These are phyloP conservation scores for Drosophila merina DNA, from an alignment of 2,888 invertebrate species.

Conservation along the genomic window DNA sequence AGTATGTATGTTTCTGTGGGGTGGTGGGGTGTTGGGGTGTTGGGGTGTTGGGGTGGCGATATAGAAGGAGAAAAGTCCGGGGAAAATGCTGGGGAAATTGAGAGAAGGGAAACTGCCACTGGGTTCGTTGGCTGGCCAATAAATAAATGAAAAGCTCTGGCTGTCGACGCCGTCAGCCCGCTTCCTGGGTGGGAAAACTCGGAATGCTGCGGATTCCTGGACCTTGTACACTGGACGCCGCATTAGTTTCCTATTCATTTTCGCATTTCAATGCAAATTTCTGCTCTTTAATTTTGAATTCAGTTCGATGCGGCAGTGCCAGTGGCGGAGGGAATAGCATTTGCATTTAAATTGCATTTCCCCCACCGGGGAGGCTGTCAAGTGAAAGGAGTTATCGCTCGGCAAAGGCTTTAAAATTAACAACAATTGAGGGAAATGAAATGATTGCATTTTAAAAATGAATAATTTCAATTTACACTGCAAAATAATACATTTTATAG, in stretches of 20 bases:
- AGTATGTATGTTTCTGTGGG: background rate
- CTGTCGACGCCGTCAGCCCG: conserved; percentile 43
- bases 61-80: background rate
- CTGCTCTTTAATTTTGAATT: conserved; percentile 68
- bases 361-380: background rate
- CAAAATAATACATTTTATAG: background rate
- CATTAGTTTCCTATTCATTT: conserved; percentile 68
- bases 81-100: background rate
- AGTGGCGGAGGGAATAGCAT: conserved; percentile 41
- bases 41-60: background rate
- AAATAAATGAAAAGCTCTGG: conserved; percentile 69
- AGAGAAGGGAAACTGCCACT: background rate
- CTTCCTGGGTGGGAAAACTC: conserved; percentile 50
- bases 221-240: conserved; percentile 45
- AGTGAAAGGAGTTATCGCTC: background rate
- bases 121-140: conserved; percentile 50
- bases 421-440: conserved; percentile 32
- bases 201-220: conserved; percentile 24
- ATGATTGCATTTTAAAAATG: background rate
- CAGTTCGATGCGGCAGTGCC: conserved; percentile 52
- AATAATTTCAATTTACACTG: background rate
- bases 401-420: conserved; percentile 31
- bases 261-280: conserved; percentile 70
- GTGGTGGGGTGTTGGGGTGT: background rate
- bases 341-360: conserved; percentile 74